Percentiles rank a stretch among this genome's conserved stretches.
Conservation (phyloP, 2,113 vertebrate genomes). For the Mesoclemmys tuberculata region DNA sequence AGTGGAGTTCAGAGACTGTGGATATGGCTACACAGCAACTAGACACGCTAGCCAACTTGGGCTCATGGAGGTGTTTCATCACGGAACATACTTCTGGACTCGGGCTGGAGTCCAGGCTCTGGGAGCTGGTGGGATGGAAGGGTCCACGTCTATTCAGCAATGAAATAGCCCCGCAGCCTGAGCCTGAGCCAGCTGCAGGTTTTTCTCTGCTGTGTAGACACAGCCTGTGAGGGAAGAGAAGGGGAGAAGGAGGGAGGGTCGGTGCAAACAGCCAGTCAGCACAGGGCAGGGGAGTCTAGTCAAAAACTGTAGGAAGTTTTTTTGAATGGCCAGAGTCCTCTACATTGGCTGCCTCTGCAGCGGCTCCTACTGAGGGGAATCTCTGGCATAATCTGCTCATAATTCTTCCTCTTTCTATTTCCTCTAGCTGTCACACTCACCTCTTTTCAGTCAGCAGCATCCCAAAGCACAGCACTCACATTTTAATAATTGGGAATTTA, state of each 20-base stretch:
- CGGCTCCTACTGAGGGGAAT: background rate
- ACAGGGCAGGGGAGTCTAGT: background rate
- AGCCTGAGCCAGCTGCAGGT: background rate
- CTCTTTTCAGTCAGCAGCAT: background rate
- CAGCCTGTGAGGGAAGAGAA: background rate
- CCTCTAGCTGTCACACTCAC: background rate
- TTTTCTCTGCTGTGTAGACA: background rate
- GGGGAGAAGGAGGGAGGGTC: background rate
- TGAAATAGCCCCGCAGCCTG: background rate
- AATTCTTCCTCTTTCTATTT: background rate
- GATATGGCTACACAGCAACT: background rate
- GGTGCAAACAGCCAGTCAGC: background rate
- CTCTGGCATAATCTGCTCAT: background rate
- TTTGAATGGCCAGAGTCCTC: background rate
- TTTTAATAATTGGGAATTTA: background rate
- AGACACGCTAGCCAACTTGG: background rate
- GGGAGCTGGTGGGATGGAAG: background rate
- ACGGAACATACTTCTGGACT: background rate
- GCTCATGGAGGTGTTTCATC: background rate
- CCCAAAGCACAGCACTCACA: background rate
- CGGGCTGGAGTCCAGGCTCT: background rate
- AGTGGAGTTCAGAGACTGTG: background rate
- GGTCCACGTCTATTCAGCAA: background rate
- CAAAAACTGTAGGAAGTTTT: background rate
- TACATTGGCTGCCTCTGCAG: background rate